Evolutionary conservation across 2,113 vertebrate species (phyloP).

Genomic region (Cyprinodon variegatus): DNA sequence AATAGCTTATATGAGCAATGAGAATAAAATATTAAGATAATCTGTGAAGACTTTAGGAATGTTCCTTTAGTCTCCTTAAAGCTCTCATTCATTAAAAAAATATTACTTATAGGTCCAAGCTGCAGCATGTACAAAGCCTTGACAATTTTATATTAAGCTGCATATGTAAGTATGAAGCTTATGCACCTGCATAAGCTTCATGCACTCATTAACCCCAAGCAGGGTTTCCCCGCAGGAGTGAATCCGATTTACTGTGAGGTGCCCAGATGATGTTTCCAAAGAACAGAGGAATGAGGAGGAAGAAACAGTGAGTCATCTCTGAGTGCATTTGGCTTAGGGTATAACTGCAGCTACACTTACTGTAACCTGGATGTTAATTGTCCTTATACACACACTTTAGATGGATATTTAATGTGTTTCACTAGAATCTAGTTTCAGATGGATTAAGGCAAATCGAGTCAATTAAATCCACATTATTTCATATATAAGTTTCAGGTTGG

Average conservation of each 20-base stretch:
- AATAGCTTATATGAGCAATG: not conserved
- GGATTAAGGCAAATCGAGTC: not conserved
- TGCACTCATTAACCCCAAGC: constrained; percentile 43
- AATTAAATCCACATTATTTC: not conserved
- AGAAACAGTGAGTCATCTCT: constrained; percentile 53
- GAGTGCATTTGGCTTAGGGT: constrained; percentile 28
- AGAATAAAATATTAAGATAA: constrained; percentile 40
- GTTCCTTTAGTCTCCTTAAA: constrained; percentile 34
- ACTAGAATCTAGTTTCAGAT: not conserved
- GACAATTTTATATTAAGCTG: constrained; percentile 11
- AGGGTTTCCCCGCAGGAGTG: constrained; percentile 7
- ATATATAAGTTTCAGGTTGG: not conserved
- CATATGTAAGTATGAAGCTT: too few relatives aligned
- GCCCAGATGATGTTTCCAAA: constrained; percentile 29
- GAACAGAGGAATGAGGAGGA: not conserved
- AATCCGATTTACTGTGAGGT: constrained; percentile 3
- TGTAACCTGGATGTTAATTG: constrained; percentile 26
- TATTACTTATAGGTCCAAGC: constrained; percentile 5
- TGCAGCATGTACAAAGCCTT: constrained; percentile 42
- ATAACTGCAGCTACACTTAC: constrained; percentile 18
- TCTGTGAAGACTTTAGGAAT: constrained; percentile 28
- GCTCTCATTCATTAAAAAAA: constrained; percentile 18
- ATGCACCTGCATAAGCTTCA: constrained; percentile 23
- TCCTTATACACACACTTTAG: not conserved
- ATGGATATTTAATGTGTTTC: constrained; percentile 7